These are phyloP conservation scores for Denticeps clupeoides DNA, from an alignment of 2,797 vertebrate species.

Conservation along the genomic window DNA sequence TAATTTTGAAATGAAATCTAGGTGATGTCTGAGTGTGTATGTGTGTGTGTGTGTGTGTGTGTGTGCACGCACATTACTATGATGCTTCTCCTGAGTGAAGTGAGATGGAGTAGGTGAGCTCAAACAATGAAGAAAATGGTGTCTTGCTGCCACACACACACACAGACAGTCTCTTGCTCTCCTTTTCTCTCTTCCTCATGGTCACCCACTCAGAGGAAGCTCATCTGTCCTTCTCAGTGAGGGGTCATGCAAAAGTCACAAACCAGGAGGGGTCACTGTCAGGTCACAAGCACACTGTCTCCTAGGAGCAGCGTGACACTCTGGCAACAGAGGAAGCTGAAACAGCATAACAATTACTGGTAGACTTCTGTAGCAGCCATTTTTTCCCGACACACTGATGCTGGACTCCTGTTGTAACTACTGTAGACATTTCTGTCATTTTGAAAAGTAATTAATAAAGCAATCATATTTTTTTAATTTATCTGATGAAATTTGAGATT, in stretches of 20 bases:
- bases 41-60: constrained; percentile 10
- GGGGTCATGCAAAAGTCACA: constrained; percentile 26
- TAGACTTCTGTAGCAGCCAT: neutral
- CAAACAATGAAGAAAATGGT: constrained; percentile 25
- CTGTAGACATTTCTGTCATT: too few relatives aligned
- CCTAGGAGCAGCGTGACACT: neutral
- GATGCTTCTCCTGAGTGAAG: constrained; percentile 10
- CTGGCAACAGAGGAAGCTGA: neutral
- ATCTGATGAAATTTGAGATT: too few relatives aligned
- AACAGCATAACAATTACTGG: neutral
- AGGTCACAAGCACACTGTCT: constrained; percentile 22
- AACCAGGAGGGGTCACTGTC: constrained; percentile 18
- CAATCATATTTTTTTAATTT: too few relatives aligned
- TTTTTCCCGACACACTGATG: neutral
- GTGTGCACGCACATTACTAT: neutral
- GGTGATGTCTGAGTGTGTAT: neutral
- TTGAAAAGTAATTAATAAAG: too few relatives aligned
- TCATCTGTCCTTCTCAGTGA: constrained; percentile 25
- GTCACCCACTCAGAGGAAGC: constrained; percentile 8
- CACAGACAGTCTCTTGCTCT: neutral
- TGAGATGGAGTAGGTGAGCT: constrained; percentile 26
- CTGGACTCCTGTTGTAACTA: too few relatives aligned
- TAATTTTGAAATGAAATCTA: neutral
- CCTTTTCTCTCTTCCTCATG: neutral
- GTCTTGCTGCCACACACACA: constrained; percentile 19